Percentiles rank a stretch among this genome's conserved stretches.
These are phyloP conservation scores for Contarinia nasturtii DNA, from an alignment of 1,140 invertebrate species.

Conservation along the genomic window DNA sequence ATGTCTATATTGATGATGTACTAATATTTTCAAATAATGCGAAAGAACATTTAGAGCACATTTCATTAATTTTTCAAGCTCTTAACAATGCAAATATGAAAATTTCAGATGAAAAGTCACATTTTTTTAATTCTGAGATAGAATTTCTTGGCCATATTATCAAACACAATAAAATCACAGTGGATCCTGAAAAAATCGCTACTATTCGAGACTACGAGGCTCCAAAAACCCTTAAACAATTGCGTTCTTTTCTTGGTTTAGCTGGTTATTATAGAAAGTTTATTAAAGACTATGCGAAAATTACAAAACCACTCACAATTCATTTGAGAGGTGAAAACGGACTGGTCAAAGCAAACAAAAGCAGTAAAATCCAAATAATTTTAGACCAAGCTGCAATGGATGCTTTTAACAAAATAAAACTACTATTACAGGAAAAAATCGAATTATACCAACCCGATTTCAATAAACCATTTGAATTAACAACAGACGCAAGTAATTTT, in stretches of 20 bases:
- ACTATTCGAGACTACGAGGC: not conserved
- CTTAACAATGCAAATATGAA: not conserved
- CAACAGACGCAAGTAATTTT: not conserved
- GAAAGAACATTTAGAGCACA: not conserved
- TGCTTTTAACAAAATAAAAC: constrained; percentile 7
- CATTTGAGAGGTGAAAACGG: too few species aligned
- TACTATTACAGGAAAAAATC: constrained; percentile 10
- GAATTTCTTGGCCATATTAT: constrained; percentile 6
- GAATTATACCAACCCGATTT: not conserved
- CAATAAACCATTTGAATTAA: not conserved
- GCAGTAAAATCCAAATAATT: too few species aligned
- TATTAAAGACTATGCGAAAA: constrained; percentile 8
- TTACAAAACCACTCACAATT: constrained; percentile 7
- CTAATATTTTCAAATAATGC: not conserved
- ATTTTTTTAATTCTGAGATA: not conserved
- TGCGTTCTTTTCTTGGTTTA: constrained; percentile 11
- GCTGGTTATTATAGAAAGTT: constrained; percentile 13
- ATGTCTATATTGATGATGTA: constrained; percentile 14
- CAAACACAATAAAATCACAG: constrained; percentile 5
- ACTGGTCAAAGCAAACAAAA: too few species aligned
- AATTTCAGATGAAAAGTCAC: constrained; percentile 2
- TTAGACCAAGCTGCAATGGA: constrained; percentile 1
- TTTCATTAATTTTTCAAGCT: not conserved
- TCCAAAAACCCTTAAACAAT: not conserved
- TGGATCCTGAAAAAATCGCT: not conserved